phyloP scores from a whole-genome alignment of 2,113 vertebrate genomes.

The Brachypodius melanocephalos region DNA sequence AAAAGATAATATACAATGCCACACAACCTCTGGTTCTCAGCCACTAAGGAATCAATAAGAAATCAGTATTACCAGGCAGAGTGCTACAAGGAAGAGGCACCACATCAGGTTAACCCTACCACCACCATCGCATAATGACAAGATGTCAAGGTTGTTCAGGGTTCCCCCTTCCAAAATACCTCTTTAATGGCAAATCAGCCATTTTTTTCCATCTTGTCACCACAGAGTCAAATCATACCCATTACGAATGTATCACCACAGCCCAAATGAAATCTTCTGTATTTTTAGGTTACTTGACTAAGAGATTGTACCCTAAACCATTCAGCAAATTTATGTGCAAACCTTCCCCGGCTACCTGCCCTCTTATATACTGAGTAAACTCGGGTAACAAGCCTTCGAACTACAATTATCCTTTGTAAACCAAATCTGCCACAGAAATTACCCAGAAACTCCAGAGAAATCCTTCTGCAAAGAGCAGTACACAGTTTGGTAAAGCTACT shows the following conservation, averaged over 20 bases:
- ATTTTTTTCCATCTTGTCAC: not conserved
- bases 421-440: not conserved
- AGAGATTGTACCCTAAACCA: not conserved
- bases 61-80: not conserved
- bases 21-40: not conserved
- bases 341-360: fast-evolving
- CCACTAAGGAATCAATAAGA: not conserved
- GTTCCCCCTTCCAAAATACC: not conserved
- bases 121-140: fast-evolving
- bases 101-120: not conserved
- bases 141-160: not conserved
- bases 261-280: not conserved
- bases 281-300: not conserved
- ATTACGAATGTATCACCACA: not conserved
- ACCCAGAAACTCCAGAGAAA: not conserved
- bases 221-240: not conserved
- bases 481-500: not conserved
- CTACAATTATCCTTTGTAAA: not conserved
- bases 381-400: not conserved
- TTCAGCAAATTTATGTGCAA: not conserved
- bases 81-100: not conserved
- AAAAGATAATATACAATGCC: not conserved
- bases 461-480: not conserved
- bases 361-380: not conserved
- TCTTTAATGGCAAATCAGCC: not conserved